Percentiles rank a stretch among this genome's conserved stretches.
Conservation (phyloP, 2,113 vertebrate genomes). For the Hemiprocne comata region DNA sequence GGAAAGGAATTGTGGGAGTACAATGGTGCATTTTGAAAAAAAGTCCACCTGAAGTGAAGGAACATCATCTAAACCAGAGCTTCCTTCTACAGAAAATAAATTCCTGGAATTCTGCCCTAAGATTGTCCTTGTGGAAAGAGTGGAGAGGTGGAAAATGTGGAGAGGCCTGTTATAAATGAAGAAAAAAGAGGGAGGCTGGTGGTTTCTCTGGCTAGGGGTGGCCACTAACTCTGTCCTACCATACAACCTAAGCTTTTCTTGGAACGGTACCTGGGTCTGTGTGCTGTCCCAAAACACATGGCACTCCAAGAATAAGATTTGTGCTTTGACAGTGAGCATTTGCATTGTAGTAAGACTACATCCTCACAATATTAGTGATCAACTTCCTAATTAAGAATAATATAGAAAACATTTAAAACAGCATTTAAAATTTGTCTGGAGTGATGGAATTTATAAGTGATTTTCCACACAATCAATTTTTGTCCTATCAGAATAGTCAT, state of each 20-base stretch:
- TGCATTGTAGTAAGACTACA: neutral
- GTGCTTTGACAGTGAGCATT: neutral
- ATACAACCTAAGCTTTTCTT: neutral
- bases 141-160: conserved; percentile 44
- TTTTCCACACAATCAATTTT: neutral
- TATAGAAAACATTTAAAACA: neutral
- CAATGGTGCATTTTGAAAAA: neutral
- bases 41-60: neutral
- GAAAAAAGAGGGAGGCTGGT: neutral
- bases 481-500: neutral
- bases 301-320: neutral
- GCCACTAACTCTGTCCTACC: neutral
- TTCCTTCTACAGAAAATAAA: conserved; percentile 16
- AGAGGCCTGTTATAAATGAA: conserved; percentile 46
- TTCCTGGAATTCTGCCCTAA: conserved; percentile 32
- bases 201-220: neutral
- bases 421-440: neutral
- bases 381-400: neutral
- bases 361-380: neutral
- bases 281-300: neutral
- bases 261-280: neutral
- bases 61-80: neutral
- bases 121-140: conserved; percentile 34
- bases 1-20: neutral
- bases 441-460: neutral